phyloP scores from a whole-genome alignment of 2,797 vertebrate species.

The Caiman crocodilus region DNA sequence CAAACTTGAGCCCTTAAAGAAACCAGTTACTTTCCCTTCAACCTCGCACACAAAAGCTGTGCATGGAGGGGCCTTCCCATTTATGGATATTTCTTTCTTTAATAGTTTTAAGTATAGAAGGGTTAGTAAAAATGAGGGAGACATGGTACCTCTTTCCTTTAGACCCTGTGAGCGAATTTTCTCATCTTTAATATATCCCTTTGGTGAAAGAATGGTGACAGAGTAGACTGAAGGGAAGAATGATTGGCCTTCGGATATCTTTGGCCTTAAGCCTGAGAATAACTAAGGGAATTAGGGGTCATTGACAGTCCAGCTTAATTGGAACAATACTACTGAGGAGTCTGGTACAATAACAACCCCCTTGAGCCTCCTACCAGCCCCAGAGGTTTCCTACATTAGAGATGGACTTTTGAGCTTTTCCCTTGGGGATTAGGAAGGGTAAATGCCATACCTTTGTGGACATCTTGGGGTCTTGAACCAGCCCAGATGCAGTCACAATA shows the following conservation, averaged over 20 bases:
- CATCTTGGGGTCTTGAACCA: too few relatives aligned
- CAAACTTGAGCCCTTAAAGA: background rate
- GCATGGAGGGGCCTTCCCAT: background rate
- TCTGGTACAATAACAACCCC: background rate
- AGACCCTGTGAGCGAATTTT: background rate
- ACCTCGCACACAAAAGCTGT: background rate
- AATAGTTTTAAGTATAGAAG: background rate
- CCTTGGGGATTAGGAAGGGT: background rate
- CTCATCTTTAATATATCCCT: background rate
- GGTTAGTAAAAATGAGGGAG: too few relatives aligned
- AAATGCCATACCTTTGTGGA: background rate
- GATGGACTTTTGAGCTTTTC: accelerated
- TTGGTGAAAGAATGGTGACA: background rate
- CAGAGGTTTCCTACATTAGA: background rate
- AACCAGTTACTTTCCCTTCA: background rate
- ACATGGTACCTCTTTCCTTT: background rate
- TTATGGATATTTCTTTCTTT: background rate
- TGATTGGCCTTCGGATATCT: too few relatives aligned
- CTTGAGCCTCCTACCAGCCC: background rate
- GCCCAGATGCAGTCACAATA: too few relatives aligned
- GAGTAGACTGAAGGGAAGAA: background rate
- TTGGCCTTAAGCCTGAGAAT: background rate
- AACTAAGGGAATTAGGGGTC: background rate
- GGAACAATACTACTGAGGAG: background rate
- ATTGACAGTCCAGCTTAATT: background rate